phyloP scores from a whole-genome alignment of 2,797 vertebrate species.

The Hozukius guyotensis region DNA sequence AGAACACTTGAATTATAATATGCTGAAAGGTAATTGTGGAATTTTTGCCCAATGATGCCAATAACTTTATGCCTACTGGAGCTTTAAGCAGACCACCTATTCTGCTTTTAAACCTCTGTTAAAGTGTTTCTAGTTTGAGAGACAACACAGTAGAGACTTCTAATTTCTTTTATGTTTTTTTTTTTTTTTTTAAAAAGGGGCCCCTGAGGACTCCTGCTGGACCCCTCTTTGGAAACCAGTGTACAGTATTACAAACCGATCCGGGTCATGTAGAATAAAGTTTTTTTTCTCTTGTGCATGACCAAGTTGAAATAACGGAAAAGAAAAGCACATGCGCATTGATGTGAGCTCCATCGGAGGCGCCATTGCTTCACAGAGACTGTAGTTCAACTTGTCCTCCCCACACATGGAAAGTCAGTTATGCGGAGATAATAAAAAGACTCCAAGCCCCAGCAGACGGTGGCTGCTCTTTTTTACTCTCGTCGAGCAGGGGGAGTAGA shows the following conservation, averaged over 20 bases:
- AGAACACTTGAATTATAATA: too few species aligned
- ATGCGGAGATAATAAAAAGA: constrained; percentile 54
- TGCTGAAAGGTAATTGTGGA: too few species aligned
- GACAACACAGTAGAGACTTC: background rate
- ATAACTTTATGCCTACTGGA: too few species aligned
- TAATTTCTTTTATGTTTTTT: background rate
- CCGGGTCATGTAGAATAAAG: constrained; percentile 58
- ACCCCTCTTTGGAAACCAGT: background rate
- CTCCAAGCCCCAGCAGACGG: constrained; percentile 71
- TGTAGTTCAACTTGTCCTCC: constrained; percentile 75
- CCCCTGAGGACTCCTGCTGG: background rate
- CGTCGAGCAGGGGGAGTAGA: constrained; percentile 76
- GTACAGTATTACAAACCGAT: constrained; percentile 27
- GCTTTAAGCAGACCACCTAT: background rate
- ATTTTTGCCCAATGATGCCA: too few species aligned
- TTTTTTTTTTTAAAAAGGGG: too few species aligned
- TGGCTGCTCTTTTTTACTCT: constrained; percentile 17
- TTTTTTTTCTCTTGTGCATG: constrained; percentile 41
- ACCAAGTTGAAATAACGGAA: constrained; percentile 83
- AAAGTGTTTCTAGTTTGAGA: background rate
- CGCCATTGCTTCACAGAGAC: constrained; percentile 71
- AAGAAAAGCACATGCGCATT: constrained; percentile 81
- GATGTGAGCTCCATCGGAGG: constrained; percentile 49
- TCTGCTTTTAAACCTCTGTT: background rate
- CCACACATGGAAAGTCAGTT: constrained; percentile 50